Evolutionary conservation across 2,888 invertebrate species (phyloP).

Genomic region (Pimpla rufipes): DNA sequence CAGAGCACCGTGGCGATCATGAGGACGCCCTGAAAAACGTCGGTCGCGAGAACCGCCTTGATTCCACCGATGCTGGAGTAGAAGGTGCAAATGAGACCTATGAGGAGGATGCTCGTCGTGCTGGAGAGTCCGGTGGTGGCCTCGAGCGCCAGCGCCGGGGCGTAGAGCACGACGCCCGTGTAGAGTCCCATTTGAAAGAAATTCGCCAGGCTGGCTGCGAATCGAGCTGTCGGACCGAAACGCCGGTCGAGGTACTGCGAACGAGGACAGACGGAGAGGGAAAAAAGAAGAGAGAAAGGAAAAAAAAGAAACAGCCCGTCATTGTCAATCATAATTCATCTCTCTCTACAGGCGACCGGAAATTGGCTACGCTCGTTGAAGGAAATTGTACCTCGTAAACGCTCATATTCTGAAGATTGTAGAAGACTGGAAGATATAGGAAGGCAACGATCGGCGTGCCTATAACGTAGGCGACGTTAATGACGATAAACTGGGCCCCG

Average conservation of each 20-base stretch:
- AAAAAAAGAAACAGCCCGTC: not conserved
- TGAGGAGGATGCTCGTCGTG: conserved; percentile 84
- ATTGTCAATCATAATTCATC: not conserved
- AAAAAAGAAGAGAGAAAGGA: no score
- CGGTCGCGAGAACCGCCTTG: conserved; percentile 95
- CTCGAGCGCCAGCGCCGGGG: conserved; percentile 88
- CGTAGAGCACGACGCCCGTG: conserved; percentile 88
- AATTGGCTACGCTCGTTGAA: not conserved
- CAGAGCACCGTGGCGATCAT: conserved; percentile 94
- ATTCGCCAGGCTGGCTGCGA: conserved; percentile 87
- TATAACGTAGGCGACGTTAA: conserved; percentile 92
- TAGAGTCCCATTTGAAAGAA: conserved; percentile 87
- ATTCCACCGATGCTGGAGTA: conserved; percentile 96
- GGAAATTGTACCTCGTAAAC: conserved; percentile 90
- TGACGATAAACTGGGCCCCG: conserved; percentile 92
- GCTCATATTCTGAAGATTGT: conserved; percentile 92
- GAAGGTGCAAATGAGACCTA: conserved; percentile 92
- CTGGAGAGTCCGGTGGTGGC: conserved; percentile 86
- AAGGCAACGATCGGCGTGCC: conserved; percentile 92
- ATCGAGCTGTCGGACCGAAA: conserved; percentile 86
- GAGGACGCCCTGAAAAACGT: conserved; percentile 92
- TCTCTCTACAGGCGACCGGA: not conserved
- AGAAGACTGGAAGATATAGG: conserved; percentile 94
- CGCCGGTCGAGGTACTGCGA: conserved; percentile 88
- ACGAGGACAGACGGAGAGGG: not conserved